A percentile compares a stretch with the other conserved stretches of the same genome.
phyloP scores from a whole-genome alignment of 2,113 vertebrate genomes.

The Conger conger region DNA sequence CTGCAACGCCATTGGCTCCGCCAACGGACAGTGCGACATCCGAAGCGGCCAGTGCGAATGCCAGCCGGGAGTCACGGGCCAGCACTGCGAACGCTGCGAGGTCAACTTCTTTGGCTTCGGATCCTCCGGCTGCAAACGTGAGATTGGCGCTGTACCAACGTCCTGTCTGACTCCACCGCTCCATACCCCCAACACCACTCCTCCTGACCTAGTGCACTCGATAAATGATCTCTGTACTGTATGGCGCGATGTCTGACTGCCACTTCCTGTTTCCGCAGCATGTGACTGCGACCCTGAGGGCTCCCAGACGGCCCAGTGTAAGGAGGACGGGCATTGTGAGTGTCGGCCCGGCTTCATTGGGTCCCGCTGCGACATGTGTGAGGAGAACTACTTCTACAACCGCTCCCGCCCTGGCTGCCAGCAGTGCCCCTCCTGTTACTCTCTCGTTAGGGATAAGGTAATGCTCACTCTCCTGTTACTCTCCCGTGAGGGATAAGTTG shows the following conservation, averaged over 20 bases:
- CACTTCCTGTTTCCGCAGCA: conserved; percentile 62
- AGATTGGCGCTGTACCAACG: conserved; percentile 43
- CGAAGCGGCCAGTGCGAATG: conserved; percentile 88
- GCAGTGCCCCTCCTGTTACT: conserved; percentile 93
- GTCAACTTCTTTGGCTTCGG: conserved; percentile 91
- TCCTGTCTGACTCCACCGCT: not conserved
- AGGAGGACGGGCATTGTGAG: conserved; percentile 79
- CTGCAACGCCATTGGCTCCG: conserved; percentile 88
- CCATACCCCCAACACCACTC: not conserved
- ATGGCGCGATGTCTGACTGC: not conserved
- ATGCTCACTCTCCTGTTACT: not conserved
- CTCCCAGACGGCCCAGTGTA: conserved; percentile 81
- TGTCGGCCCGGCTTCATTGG: conserved; percentile 93
- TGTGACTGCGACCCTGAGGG: conserved; percentile 94
- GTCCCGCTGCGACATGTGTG: conserved; percentile 88
- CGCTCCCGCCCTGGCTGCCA: conserved; percentile 88
- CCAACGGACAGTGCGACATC: conserved; percentile 90
- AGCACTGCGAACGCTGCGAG: conserved; percentile 85
- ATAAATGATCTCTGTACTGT: not conserved
- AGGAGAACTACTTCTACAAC: conserved; percentile 98
- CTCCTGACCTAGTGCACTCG: not conserved
- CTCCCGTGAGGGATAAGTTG: not conserved
- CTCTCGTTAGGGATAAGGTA: conserved; percentile 93
- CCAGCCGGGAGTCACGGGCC: conserved; percentile 84
- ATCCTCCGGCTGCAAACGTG: conserved; percentile 93